These are phyloP conservation scores for Cephus pulcher DNA, from an alignment of 2,888 invertebrate species.

Conservation along the genomic window DNA sequence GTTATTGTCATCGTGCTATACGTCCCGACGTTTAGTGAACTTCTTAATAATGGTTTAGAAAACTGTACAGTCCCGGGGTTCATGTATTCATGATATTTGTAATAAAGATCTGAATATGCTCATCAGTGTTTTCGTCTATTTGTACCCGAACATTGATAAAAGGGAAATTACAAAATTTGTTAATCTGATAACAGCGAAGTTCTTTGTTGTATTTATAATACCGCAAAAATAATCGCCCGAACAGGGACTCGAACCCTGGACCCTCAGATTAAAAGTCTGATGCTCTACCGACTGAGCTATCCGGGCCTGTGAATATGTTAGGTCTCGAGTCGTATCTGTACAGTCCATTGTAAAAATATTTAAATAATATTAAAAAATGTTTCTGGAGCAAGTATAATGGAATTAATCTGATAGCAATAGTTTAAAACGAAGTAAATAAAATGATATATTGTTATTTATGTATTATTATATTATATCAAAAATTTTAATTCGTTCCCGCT, in stretches of 20 bases:
- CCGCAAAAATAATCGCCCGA: slow-evolving; percentile 49
- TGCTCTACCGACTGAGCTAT: slow-evolving; percentile 67
- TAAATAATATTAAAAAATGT: neutral
- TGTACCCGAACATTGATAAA: neutral
- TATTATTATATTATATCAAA: neutral
- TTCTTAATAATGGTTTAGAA: neutral
- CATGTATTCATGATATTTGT: neutral
- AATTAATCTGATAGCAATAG: neutral
- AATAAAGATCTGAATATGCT: neutral
- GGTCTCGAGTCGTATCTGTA: neutral
- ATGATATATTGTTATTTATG: slow-evolving; percentile 19
- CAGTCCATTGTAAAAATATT: neutral
- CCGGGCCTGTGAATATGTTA: slow-evolving; percentile 34
- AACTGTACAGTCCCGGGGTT: neutral
- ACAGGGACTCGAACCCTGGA: slow-evolving; percentile 67
- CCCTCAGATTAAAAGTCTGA: slow-evolving; percentile 67
- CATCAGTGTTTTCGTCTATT: neutral
- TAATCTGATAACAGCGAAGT: neutral
- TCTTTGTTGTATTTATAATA: neutral
- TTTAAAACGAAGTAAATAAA: neutral
- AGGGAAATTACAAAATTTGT: neutral
- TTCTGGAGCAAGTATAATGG: neutral
- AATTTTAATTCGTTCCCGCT: neutral
- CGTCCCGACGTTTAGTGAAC: neutral
- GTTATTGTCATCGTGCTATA: neutral